Conservation (phyloP, 2,113 vertebrate species). For the Aphyosemion australe region DNA sequence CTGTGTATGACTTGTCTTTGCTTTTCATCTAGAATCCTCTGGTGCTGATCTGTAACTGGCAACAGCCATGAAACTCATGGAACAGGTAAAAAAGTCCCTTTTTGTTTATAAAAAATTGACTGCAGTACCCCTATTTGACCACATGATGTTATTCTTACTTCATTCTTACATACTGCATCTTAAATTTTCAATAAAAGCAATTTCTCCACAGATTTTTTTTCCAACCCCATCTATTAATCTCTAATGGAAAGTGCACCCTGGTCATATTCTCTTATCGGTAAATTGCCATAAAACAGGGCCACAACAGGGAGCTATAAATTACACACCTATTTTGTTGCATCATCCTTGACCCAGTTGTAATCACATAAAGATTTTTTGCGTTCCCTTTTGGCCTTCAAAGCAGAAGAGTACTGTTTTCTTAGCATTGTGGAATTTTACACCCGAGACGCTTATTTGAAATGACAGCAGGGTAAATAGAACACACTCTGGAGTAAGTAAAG, state of each 20-base stretch:
- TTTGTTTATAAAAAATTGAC: too few species aligned
- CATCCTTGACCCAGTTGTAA: not conserved
- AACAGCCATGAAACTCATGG: too few species aligned
- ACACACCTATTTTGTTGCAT: not conserved
- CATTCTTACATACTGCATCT: too few species aligned
- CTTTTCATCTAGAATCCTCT: too few species aligned
- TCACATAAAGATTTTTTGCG: not conserved
- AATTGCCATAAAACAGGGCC: not conserved
- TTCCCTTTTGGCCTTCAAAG: not conserved
- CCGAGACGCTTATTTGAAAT: not conserved
- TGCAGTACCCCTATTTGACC: too few species aligned
- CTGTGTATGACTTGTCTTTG: too few species aligned
- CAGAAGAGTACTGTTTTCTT: not conserved
- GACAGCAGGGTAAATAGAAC: not conserved
- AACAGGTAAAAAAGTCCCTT: too few species aligned
- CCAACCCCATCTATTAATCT: not conserved
- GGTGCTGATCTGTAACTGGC: too few species aligned
- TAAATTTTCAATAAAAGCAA: not conserved
- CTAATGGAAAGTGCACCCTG: too few species aligned
- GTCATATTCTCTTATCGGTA: not conserved
- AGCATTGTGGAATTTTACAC: not conserved
- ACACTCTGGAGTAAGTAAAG: not conserved
- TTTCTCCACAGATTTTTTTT: slow-evolving; percentile 4
- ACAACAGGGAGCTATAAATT: not conserved
- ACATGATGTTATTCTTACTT: too few species aligned